phyloP scores from a whole-genome alignment of 2,797 vertebrate genomes.

The Danionella dracula region DNA sequence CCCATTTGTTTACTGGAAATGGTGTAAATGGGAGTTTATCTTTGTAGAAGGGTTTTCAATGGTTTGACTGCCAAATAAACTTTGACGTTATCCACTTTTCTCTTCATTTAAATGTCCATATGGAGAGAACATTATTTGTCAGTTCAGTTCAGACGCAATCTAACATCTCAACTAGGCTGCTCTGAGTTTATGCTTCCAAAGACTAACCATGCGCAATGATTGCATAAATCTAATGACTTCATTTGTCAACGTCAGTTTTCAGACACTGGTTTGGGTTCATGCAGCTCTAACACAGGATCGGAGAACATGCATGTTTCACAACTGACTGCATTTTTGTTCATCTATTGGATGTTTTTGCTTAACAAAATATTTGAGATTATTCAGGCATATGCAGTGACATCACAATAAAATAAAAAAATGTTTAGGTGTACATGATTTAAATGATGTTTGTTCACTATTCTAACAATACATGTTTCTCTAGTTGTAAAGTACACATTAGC shows the following conservation, averaged over 20 bases:
- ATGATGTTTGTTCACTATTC: too few species aligned
- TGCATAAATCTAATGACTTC: constrained; percentile 66
- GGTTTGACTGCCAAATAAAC: background rate
- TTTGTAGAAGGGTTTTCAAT: background rate
- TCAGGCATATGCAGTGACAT: too few species aligned
- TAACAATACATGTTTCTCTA: too few species aligned
- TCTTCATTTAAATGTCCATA: background rate
- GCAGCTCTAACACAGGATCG: background rate
- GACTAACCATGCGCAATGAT: constrained; percentile 60
- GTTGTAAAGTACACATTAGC: too few species aligned
- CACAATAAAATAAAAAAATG: too few species aligned
- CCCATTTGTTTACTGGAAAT: too few species aligned
- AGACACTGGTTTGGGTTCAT: constrained; percentile 16
- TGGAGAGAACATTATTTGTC: background rate
- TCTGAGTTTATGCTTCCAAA: constrained; percentile 49
- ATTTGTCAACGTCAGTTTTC: constrained; percentile 62
- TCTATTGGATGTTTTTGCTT: too few species aligned
- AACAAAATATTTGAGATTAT: too few species aligned
- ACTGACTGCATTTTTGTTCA: background rate
- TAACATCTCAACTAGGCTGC: constrained; percentile 12
- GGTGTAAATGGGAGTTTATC: background rate
- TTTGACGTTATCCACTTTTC: background rate
- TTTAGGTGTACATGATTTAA: too few species aligned
- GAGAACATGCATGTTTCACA: background rate
- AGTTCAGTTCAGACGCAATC: constrained; percentile 1